Percentiles rank a stretch among this genome's conserved stretches.
Evolutionary conservation across 1,140 invertebrate species (phyloP).

Genomic region (Temnothorax nylanderi): DNA sequence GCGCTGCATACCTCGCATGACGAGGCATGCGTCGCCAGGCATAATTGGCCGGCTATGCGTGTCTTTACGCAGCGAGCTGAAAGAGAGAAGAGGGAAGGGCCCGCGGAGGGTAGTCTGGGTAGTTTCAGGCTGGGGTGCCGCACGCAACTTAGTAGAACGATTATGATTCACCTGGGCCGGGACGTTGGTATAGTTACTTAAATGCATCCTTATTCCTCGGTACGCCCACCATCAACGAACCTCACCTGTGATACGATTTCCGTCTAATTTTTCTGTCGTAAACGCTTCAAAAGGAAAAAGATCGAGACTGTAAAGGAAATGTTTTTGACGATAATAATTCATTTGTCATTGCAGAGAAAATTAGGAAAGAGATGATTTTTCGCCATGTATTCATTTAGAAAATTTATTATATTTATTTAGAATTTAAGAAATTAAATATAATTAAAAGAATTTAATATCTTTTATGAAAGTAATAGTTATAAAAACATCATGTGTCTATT

Average conservation of each 20-base stretch:
- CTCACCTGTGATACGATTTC: not conserved
- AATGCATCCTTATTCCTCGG: conserved; percentile 40
- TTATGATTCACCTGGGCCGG: conserved; percentile 77
- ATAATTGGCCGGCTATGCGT: conserved; percentile 73
- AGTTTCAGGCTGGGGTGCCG: conserved; percentile 54
- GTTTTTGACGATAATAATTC: too few relatives aligned
- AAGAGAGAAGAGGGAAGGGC: conserved; percentile 14
- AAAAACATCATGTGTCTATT: not conserved
- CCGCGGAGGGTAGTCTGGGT: not conserved
- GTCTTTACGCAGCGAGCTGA: conserved; percentile 71
- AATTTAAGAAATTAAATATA: too few relatives aligned
- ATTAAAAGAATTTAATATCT: not conserved
- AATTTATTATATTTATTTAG: not conserved
- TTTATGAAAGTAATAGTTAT: not conserved
- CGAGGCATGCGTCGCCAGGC: conserved; percentile 73
- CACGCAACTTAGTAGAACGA: conserved; percentile 68
- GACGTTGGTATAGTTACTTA: conserved; percentile 66
- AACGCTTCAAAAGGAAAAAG: not conserved
- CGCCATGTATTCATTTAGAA: not conserved
- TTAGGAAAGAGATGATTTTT: not conserved
- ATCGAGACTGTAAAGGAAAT: not conserved
- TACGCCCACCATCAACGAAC: not conserved
- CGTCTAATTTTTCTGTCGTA: not conserved
- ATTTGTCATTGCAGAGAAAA: not conserved
- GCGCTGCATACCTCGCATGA: conserved; percentile 74